Evolutionary conservation across 2,797 vertebrate species (phyloP).

Genomic region (Galagoides demidoff): DNA sequence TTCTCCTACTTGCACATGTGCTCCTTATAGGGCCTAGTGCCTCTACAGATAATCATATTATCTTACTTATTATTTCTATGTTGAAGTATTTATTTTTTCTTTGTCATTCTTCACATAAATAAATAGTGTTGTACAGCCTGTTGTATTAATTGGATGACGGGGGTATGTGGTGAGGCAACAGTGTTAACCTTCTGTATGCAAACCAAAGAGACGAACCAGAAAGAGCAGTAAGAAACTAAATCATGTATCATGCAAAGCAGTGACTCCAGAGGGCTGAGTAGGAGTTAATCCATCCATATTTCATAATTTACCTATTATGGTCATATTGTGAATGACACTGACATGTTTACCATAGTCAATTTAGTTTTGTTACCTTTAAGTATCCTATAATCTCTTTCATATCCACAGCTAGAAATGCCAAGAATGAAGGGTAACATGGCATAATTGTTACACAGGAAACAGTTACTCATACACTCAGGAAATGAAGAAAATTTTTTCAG

Average conservation of each 20-base stretch:
- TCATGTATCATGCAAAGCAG: not conserved
- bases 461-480: not conserved
- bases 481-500: not conserved
- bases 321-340: not conserved
- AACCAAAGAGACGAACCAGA: not conserved
- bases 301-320: not conserved
- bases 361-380: not conserved
- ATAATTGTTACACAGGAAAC: not conserved
- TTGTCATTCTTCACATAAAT: not conserved
- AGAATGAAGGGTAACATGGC: not conserved
- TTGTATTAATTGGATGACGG: not conserved
- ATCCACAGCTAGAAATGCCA: not conserved
- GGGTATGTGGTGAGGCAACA: rapidly evolving
- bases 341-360: not conserved
- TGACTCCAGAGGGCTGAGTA: not conserved
- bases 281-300: not conserved
- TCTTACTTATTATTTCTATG: not conserved
- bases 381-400: not conserved
- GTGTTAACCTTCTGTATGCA: not conserved
- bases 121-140: not conserved
- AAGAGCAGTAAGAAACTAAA: not conserved
- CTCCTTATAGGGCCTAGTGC: not conserved
- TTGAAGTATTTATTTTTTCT: not conserved
- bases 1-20: not conserved
- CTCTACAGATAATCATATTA: not conserved